Evolutionary conservation across 35 echinoderm and acorn worm genomes (phyloP).

Genomic region (Ptychodera flava): DNA sequence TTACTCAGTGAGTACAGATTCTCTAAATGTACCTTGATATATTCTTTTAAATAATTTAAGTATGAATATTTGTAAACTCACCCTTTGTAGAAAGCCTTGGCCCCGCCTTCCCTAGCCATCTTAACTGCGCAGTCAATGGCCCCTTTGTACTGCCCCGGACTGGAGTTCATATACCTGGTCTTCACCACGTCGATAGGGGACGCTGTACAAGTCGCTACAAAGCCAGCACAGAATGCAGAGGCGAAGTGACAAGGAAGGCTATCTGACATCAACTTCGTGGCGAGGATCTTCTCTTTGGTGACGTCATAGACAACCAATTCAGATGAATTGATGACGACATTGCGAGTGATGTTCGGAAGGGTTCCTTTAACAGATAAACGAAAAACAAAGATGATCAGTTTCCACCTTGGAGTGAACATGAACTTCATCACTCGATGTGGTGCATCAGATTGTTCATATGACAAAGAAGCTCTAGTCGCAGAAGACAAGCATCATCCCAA

Average conservation of each 20-base stretch:
- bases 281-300: conserved; percentile 77
- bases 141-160: conserved; percentile 68
- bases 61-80: no score
- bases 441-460: no score
- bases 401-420: no score
- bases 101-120: conserved; percentile 89
- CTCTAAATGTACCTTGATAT: no score
- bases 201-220: conserved; percentile 74
- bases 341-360: conserved; percentile 80
- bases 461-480: no score
- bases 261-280: conserved; percentile 34
- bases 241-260: conserved; percentile 77
- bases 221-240: conserved; percentile 89
- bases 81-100: conserved; percentile 96
- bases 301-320: conserved; percentile 92
- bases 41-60: no score
- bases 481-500: no score
- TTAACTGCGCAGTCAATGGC: conserved; percentile 75
- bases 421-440: no score
- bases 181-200: conserved; percentile 92
- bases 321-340: conserved; percentile 81
- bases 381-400: no score
- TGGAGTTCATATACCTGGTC: conserved; percentile 90
- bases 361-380: no score
- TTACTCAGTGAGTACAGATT: no score